Evolutionary conservation across 1,140 invertebrate species (phyloP).

Genomic region (Philotrypesis tridentata): DNA sequence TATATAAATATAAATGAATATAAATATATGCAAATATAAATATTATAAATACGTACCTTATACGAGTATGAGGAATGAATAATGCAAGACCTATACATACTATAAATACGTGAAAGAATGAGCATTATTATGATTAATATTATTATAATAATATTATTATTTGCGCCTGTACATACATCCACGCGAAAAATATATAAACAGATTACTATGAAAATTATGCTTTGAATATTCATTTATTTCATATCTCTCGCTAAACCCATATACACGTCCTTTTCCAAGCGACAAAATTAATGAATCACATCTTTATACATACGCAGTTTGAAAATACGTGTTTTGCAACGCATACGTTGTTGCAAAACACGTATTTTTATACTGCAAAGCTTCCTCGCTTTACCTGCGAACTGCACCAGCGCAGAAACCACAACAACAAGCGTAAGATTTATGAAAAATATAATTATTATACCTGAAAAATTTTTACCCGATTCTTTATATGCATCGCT

Average conservation of each 20-base stretch:
- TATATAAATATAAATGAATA: conserved; percentile 59
- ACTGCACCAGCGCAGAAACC: no score
- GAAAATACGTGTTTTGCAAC: no score
- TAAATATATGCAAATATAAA: conserved; percentile 64
- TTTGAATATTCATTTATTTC: conserved; percentile 44
- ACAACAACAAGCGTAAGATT: no score
- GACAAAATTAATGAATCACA: no score
- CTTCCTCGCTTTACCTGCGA: no score
- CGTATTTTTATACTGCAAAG: no score
- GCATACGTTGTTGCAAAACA: no score
- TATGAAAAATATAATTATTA: no score
- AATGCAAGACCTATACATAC: conserved; percentile 65
- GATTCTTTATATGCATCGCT: no score
- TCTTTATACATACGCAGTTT: no score
- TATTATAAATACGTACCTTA: conserved; percentile 64
- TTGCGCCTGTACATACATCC: conserved; percentile 73
- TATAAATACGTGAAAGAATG: conserved; percentile 66
- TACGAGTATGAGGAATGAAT: conserved; percentile 58
- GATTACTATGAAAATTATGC: conserved; percentile 68
- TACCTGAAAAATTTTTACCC: no score
- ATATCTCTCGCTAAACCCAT: neutral
- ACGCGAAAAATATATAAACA: conserved; percentile 73
- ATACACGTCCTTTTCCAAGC: neutral
- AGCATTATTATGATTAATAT: conserved; percentile 65
- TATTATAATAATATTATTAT: conserved; percentile 67